Evolutionary conservation across 2,888 invertebrate genomes (phyloP).

Genomic region (Ypsolopha scabrella): DNA sequence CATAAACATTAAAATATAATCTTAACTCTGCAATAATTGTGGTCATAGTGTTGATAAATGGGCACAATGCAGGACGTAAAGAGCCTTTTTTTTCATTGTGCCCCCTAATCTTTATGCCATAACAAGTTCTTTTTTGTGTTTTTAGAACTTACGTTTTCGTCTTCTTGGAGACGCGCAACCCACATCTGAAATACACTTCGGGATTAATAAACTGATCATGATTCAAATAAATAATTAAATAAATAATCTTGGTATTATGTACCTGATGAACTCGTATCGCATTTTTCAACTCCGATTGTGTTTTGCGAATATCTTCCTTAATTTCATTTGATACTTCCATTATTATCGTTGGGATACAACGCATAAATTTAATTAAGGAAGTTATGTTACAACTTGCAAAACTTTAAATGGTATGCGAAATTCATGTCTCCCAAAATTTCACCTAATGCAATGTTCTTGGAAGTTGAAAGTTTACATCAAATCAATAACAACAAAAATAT

Average conservation of each 20-base stretch:
- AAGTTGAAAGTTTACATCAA: too few relatives aligned
- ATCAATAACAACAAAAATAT: too few relatives aligned
- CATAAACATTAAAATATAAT: constrained; percentile 7
- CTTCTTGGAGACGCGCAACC: constrained; percentile 67
- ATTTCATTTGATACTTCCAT: constrained; percentile 74
- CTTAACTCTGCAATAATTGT: background rate
- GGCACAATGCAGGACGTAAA: background rate
- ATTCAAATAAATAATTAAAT: background rate
- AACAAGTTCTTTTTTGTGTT: background rate
- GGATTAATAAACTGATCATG: constrained; percentile 1
- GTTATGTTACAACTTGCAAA: background rate
- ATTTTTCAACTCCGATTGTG: constrained; percentile 72
- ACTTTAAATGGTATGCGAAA: background rate
- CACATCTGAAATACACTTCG: constrained; percentile 52
- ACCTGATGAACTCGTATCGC: constrained; percentile 75
- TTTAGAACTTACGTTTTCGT: constrained; percentile 58
- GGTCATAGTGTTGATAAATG: too few relatives aligned
- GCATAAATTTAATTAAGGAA: background rate
- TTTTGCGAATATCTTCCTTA: constrained; percentile 71
- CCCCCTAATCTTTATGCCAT: background rate
- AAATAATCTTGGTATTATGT: constrained; percentile 11
- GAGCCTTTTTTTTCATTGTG: background rate
- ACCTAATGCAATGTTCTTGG: too few relatives aligned
- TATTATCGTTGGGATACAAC: constrained; percentile 24
- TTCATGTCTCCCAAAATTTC: background rate